These are phyloP conservation scores for Octomys mimax DNA, from an alignment of 2,797 vertebrate genomes.

Conservation along the genomic window DNA sequence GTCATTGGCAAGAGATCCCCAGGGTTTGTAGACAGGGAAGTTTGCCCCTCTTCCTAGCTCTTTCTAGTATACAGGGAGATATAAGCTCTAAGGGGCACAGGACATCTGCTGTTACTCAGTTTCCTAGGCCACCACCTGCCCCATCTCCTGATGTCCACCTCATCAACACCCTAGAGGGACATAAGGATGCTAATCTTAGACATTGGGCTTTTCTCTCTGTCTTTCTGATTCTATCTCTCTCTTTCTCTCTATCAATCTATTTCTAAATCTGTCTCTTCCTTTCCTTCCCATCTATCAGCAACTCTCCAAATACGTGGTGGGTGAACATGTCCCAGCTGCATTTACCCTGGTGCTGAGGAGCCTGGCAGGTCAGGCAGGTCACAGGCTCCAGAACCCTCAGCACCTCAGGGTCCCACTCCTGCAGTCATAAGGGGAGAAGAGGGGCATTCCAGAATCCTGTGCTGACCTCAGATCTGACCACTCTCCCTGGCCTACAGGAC, in stretches of 20 bases:
- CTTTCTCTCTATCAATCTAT: too few species aligned
- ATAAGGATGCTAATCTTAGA: neutral
- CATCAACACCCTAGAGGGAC: constrained; percentile 21
- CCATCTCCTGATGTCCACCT: constrained; percentile 21
- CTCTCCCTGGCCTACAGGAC: neutral
- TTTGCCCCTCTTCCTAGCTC: constrained; percentile 42
- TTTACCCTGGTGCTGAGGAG: neutral
- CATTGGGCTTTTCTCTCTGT: neutral
- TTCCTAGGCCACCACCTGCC: constrained; percentile 18
- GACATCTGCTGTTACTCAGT: neutral
- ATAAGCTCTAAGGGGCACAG: neutral
- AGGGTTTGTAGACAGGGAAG: constrained; percentile 36
- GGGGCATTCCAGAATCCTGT: neutral
- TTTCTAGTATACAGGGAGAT: constrained; percentile 44
- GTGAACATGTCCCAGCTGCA: neutral
- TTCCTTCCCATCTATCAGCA: constrained; percentile 57
- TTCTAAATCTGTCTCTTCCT: neutral
- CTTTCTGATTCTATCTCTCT: neutral
- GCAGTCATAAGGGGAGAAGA: neutral
- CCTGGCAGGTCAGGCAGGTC: neutral
- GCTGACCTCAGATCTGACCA: neutral
- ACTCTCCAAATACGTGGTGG: constrained; percentile 56
- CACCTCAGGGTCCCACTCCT: neutral
- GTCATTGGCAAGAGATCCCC: constrained; percentile 52
- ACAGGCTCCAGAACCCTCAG: neutral